Evolutionary conservation across 2,888 invertebrate genomes (phyloP).

Genomic region (Agrypnus murinus): DNA sequence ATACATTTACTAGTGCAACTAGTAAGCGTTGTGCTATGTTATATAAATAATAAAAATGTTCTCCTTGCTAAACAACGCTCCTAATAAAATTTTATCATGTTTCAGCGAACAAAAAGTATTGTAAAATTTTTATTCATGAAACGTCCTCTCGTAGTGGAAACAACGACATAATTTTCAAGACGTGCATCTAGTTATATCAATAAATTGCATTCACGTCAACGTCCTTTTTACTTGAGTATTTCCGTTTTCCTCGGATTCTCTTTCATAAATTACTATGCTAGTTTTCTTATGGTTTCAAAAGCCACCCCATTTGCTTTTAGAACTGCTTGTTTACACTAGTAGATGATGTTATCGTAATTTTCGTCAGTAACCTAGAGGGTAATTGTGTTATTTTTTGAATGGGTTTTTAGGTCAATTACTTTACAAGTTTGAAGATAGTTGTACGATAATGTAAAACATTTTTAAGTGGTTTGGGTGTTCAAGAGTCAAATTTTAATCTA

Average conservation of each 20-base stretch:
- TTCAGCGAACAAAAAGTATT: too few species aligned
- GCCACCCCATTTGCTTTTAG: background rate
- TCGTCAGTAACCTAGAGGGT: background rate
- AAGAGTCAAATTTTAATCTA: too few species aligned
- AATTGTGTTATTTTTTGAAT: constrained; percentile 3
- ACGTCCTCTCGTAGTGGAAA: constrained; percentile 1
- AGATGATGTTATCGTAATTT: background rate
- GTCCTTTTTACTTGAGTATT: constrained; percentile 1
- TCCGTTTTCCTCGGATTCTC: constrained; percentile 3
- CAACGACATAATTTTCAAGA: background rate
- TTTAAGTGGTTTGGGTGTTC: too few species aligned
- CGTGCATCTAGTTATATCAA: background rate
- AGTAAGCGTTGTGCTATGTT: too few species aligned
- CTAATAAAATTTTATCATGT: too few species aligned
- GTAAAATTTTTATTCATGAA: too few species aligned
- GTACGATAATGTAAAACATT: background rate
- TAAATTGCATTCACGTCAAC: constrained; percentile 11
- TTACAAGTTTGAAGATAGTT: too few species aligned
- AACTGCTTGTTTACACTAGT: constrained; percentile 19
- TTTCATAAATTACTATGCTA: constrained; percentile 20
- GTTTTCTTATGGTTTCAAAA: constrained; percentile 7
- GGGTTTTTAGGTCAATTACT: background rate
- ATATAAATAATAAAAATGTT: too few species aligned
- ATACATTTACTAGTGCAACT: too few species aligned
- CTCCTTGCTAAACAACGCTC: too few species aligned